A percentile compares a stretch with the other conserved stretches of the same genome.
Conservation (phyloP, 2,797 vertebrate species). For the Notolabrus celidotus region DNA sequence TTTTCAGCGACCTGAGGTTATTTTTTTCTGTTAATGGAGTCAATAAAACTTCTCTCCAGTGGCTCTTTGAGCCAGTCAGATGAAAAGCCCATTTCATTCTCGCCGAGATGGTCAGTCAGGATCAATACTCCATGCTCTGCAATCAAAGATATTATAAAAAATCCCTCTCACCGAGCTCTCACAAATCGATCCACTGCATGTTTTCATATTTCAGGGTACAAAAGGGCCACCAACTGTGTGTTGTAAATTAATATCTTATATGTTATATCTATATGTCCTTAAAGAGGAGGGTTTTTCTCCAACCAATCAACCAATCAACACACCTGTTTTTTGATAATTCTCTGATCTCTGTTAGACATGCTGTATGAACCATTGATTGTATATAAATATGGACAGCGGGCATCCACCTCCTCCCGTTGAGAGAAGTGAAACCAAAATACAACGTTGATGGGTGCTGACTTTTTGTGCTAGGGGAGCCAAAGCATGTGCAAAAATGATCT, state of each 20-base stretch:
- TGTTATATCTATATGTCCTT: no score
- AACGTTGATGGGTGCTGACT: no score
- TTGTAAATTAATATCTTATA: conserved; percentile 30
- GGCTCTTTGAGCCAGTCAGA: conserved; percentile 15
- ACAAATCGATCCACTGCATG: conserved; percentile 30
- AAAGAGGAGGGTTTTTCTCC: background rate
- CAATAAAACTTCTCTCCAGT: conserved; percentile 5
- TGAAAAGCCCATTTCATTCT: conserved; percentile 45
- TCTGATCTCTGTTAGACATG: no score
- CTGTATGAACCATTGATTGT: no score
- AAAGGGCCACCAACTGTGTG: background rate
- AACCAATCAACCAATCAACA: no score
- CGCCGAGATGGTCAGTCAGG: conserved; percentile 17
- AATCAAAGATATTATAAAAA: conserved; percentile 57
- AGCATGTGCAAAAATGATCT: no score
- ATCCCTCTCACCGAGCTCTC: conserved; percentile 6
- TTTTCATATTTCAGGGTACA: conserved; percentile 32
- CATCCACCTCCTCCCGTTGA: no score
- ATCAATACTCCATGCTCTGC: conserved; percentile 63
- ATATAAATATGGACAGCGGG: no score
- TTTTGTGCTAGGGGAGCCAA: no score
- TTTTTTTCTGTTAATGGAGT: conserved; percentile 14
- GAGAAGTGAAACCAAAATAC: no score
- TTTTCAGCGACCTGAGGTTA: no score
- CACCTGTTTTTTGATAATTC: no score